Percentiles rank a stretch among this genome's conserved stretches.
Evolutionary conservation across 2,113 vertebrate genomes (phyloP).

Genomic region (Kobus ellipsiprymnus): DNA sequence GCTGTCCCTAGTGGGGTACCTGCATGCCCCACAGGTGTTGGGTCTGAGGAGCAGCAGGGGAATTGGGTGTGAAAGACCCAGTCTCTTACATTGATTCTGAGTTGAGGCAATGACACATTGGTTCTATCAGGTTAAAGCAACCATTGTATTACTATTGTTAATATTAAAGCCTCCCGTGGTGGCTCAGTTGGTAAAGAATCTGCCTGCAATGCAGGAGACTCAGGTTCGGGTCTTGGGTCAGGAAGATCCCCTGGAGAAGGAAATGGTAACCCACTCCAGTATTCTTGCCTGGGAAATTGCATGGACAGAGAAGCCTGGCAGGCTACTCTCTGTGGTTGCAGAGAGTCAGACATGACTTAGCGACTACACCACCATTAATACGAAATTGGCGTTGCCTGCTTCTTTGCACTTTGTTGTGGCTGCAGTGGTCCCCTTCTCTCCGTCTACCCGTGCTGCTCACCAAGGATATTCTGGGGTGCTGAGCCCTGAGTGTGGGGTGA

Average conservation of each 20-base stretch:
- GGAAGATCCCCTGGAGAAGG: background rate
- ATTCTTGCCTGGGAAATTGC: background rate
- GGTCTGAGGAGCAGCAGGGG: background rate
- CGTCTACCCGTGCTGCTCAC: accelerated
- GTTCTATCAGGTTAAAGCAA: accelerated
- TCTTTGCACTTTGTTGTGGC: accelerated
- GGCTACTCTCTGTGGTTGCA: background rate
- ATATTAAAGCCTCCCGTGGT: background rate
- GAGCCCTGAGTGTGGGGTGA: background rate
- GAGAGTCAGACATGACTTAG: background rate
- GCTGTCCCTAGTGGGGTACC: no score
- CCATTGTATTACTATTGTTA: background rate
- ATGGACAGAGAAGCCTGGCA: background rate
- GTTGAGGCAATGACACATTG: background rate
- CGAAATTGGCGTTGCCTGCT: accelerated
- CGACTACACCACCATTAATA: background rate
- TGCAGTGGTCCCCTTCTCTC: background rate
- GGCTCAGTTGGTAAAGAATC: background rate
- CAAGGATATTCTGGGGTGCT: background rate
- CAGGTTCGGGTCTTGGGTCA: background rate
- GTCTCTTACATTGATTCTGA: background rate
- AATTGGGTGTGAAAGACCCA: accelerated
- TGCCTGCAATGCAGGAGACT: background rate
- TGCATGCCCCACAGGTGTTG: accelerated
- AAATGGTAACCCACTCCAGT: background rate